Conservation (phyloP, 1,140 invertebrate genomes). For the Camponotus floridanus region DNA sequence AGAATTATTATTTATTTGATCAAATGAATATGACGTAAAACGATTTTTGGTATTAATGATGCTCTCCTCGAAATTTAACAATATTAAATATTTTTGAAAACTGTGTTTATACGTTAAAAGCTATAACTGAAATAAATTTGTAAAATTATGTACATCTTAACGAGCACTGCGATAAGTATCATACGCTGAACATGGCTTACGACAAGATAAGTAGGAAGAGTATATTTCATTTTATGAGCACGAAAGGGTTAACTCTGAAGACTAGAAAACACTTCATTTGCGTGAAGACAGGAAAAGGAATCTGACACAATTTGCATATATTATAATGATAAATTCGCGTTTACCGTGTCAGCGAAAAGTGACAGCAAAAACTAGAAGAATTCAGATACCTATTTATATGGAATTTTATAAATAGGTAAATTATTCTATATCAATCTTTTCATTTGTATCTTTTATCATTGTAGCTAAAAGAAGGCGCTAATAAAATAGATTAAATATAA, state of each 20-base stretch:
- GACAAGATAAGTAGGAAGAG: conserved; percentile 24
- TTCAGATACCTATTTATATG: not conserved
- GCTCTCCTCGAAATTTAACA: not conserved
- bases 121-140: not conserved
- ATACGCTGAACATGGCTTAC: conserved; percentile 1
- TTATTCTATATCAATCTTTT: not conserved
- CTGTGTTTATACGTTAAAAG: not conserved
- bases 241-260: conserved; percentile 44
- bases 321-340: conserved; percentile 47
- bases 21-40: no score
- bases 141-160: not conserved
- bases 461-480: not conserved
- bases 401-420: not conserved
- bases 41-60: no score
- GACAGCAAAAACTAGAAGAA: not conserved
- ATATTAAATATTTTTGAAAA: no score
- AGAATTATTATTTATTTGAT: no score
- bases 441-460: not conserved
- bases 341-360: conserved; percentile 21
- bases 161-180: not conserved
- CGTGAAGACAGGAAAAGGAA: conserved; percentile 36
- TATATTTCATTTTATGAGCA: conserved; percentile 37
- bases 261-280: conserved; percentile 44
- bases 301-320: conserved; percentile 47
- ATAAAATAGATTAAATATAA: not conserved